Base-by-base conservation (phyloP, 2,888 invertebrate genomes). In the Polyommatus icarus region DNA sequence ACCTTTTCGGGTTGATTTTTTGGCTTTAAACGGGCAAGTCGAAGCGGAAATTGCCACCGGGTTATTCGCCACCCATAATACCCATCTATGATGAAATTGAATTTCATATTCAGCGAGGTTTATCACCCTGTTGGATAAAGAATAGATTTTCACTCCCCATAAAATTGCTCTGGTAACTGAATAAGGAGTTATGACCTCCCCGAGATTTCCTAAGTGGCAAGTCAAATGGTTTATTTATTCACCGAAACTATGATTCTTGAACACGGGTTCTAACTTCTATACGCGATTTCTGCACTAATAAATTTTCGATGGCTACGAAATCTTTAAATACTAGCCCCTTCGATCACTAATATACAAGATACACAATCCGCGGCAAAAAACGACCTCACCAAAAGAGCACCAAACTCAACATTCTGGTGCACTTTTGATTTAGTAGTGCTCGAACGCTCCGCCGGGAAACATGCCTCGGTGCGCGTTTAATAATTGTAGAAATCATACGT, bases 51-150 rank as follows among this genome's bases (percentile, higher is more conserved):
- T 40, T 72, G 72, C 72, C 36, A 72, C 40, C 72, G 40, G 72
- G 72, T 40, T 72, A 72, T 72, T 40, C 72, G 72, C 36, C n/a
- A 72, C 72, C 40, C 72, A 72, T 67, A 32, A 67, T 29, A 67
- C 15, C 15, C 15, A 67, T 67, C 67, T 67, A 72, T 40, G 72
- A 72, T 20, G 72, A 40, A 72, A 72, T 40, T 72, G 40, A 72
- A 72, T 72, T 72, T 40, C 24, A 72, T 72, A 72, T 72, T 72
- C n/a, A 32, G 40, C n/a, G 20, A 3, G 40, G 72, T 36, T 72
- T 72, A 72, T 40, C 40, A 40, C 72, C 72, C 40, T n/a, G n/a
- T 72, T 72, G 18, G 72, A 72, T 72, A 72, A 72, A 72, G 40
- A 72, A 40, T 67, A 67, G 67, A 67, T 67, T 67, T 67, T 67